Evolutionary conservation across 2,888 invertebrate species (phyloP), one percentile per base, ranked within the genome.

Genomic region (Lasioglossum figueresi): DNA sequence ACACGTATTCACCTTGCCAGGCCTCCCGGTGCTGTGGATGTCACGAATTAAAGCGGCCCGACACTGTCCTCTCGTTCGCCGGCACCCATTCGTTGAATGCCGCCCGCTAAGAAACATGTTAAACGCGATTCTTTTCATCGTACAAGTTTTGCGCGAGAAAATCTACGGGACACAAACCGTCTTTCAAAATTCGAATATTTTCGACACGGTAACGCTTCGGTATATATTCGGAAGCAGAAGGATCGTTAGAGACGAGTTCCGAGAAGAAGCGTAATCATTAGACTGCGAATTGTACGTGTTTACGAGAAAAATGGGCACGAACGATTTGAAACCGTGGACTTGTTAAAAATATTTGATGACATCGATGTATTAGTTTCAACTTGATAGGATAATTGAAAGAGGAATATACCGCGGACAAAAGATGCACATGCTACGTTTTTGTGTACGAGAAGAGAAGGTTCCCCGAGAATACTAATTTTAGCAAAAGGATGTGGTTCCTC

Each of bases 1-100:
- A 79, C 45, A 43, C 84, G 75, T 70, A 85, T 80, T 80, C 80
- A 71, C 59, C 27, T 40, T 16, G 16, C 71, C 37, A 52, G 52
- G 23, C 43, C 43, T 3, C 52, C 52, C n/a, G 52, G 27, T 19
- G 23, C 45, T 31, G 72, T 70, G 70, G 81, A 70, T 79, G 84
- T 79, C 73, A 59, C 78, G 73, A 40, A 66, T 45, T 37, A 66
- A 71, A 48, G 14, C 79, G 5, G 34, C 43, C 31, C 31, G 37
- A 40, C 52, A 19, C 34, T 19, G 19, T 56, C 56, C 34, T 19
- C 66, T 37, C 19, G 34, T 23, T 16, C 37, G 34, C 16, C 66
- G 66, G 8, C 8, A 5, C 40, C 66, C 45, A 40, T 79, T 78
- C 63, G 75, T 68, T 66, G 75, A 83, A 82, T 72, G 56, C 8